phyloP scores from a whole-genome alignment of 1,140 invertebrate species.

The Aphelenchoides avenae region DNA sequence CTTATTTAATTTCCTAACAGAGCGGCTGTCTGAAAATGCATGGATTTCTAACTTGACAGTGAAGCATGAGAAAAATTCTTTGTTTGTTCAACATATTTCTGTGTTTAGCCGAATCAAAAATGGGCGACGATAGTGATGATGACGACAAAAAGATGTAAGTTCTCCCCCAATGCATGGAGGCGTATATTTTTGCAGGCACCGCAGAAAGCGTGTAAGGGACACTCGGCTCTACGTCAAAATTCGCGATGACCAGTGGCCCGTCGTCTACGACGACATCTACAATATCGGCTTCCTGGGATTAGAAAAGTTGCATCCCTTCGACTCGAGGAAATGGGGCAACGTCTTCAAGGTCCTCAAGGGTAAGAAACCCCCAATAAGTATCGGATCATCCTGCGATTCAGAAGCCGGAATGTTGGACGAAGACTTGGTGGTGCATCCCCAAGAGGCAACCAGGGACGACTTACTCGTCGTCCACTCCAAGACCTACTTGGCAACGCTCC shows the following conservation, averaged over 20 bases:
- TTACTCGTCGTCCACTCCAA: constrained; percentile 70
- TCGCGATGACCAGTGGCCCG: constrained; percentile 66
- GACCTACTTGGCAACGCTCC: constrained; percentile 69
- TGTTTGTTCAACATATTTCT: no score
- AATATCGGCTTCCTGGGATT: constrained; percentile 76
- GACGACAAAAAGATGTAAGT: neutral
- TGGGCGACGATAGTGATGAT: neutral
- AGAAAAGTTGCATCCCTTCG: constrained; percentile 81
- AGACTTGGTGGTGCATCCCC: constrained; percentile 64
- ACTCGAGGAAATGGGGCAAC: constrained; percentile 77
- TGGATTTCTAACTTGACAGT: no score
- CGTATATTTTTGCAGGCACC: neutral
- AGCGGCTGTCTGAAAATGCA: no score
- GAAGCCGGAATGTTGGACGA: constrained; percentile 59
- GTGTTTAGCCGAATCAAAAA: neutral
- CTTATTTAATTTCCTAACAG: no score
- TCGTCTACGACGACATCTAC: constrained; percentile 74
- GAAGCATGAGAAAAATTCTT: no score
- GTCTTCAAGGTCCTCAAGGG: constrained; percentile 67
- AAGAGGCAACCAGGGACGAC: constrained; percentile 70
- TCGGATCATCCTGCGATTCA: constrained; percentile 39
- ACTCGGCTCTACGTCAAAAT: constrained; percentile 15
- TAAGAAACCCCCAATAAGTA: constrained; percentile 53
- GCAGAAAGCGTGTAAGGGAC: neutral
- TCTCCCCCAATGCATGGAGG: neutral